These are phyloP conservation scores for Aplodontia rufa DNA, from an alignment of 2,113 vertebrate species.

Conservation along the genomic window DNA sequence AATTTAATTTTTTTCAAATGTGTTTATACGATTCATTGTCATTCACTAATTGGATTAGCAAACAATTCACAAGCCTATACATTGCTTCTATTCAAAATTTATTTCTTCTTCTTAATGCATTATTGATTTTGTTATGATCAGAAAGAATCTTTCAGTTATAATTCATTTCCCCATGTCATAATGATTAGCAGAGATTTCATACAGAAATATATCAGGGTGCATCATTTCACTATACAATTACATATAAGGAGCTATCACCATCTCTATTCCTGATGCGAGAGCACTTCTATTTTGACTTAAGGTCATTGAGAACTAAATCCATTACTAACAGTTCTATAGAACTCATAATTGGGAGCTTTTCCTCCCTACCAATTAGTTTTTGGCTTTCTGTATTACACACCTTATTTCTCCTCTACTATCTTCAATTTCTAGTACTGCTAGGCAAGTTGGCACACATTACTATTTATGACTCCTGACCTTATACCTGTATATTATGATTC, in stretches of 20 bases:
- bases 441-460: neutral
- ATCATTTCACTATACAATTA: neutral
- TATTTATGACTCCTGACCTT: neutral
- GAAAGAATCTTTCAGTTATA: neutral
- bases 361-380: neutral
- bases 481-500: neutral
- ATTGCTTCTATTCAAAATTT: neutral
- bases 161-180: conserved; percentile 2
- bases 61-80: neutral
- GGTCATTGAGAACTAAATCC: neutral
- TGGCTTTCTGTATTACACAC: conserved; percentile 6
- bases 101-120: neutral
- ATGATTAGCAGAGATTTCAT: neutral
- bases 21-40: neutral
- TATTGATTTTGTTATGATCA: conserved; percentile 1
- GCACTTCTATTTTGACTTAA: conserved; percentile 33
- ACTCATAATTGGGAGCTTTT: neutral
- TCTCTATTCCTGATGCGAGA: neutral
- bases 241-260: neutral
- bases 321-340: neutral
- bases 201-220: neutral
- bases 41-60: neutral
- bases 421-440: neutral
- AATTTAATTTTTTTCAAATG: conserved; percentile 30
- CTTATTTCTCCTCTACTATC: neutral